Base-by-base conservation (phyloP, 2,113 vertebrate genomes). In the Gallinago media region DNA sequence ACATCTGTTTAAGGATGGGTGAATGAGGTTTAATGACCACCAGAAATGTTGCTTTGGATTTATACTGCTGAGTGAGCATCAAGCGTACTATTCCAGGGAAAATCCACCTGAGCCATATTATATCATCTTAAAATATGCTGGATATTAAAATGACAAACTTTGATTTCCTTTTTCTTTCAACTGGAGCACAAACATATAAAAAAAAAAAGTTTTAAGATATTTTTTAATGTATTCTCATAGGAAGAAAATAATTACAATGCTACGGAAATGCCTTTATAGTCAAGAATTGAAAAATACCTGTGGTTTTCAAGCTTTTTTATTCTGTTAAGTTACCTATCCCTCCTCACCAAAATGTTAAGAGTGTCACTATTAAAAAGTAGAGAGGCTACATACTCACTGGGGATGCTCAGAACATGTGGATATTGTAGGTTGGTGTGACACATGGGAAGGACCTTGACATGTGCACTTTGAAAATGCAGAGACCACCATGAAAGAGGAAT, bases 391-490 rank as follows among this genome's bases (percentile, higher is more conserved):
- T 4, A 18, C 4, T 31, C 26, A 31, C 5, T 17, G 3, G 4
- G 42, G 16, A 3, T 72, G 8, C 6, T 54, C 47, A 40, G 9
- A 77, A 9, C 14, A 27, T 0, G 2, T 47, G 55, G 16, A 11
- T 76, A 11, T 40, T 77, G 13, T 13, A 38, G 29, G 15, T 1
- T 73, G 29, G 18, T 36, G 11, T 23, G 20, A 8, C 17, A 52
- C 3, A 21, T 0, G 6, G 19, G 17, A 79, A 85, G 9, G 50
- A 54, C 6, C 12, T 82, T 49, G 47, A 46, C 32, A 3, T 3
- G 11, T 49, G 12, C 8, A 9, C 9, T 25, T 58, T 56, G 36
- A 67, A 94, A 94, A 80, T 20, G 16, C 7, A 7, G 19, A 46
- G 31, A 16, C 54, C 6, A 7, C 15, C 0, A 1, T 67, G 38